Percentiles rank a stretch among this genome's conserved stretches.
These are phyloP conservation scores for Bembecia ichneumoniformis DNA, from an alignment of 2,888 invertebrate genomes.

Conservation along the genomic window DNA sequence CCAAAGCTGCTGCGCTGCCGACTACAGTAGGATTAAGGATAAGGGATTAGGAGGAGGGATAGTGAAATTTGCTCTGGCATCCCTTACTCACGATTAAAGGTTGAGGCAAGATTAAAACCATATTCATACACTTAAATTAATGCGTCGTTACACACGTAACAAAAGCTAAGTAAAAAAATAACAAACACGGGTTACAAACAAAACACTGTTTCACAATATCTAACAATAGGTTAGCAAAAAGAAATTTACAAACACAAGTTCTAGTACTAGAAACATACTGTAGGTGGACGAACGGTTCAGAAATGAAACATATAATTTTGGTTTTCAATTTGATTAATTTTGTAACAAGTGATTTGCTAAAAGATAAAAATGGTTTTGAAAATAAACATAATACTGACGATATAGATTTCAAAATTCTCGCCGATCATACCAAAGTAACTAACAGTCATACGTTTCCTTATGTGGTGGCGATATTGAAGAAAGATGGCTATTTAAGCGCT, in stretches of 20 bases:
- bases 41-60: too few species aligned
- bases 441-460: slow-evolving; percentile 39
- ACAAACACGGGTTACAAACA: too few species aligned
- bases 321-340: not conserved
- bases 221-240: too few species aligned
- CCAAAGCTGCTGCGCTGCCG: too few species aligned
- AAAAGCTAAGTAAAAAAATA: too few species aligned
- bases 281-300: not conserved
- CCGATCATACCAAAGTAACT: slow-evolving; percentile 31
- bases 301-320: not conserved
- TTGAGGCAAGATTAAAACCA: too few species aligned
- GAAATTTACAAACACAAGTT: not conserved
- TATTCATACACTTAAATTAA: too few species aligned
- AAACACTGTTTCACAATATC: too few species aligned
- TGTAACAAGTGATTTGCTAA: not conserved
- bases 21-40: too few species aligned
- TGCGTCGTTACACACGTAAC: too few species aligned
- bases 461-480: slow-evolving; percentile 43
- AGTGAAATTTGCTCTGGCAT: too few species aligned
- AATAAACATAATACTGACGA: not conserved
- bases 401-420: slow-evolving; percentile 8
- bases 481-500: slow-evolving; percentile 35
- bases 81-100: too few species aligned
- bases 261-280: not conserved
- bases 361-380: not conserved